Percentiles rank a stretch among this genome's conserved stretches.
Conservation (phyloP, 2,797 vertebrate species). For the Salmo trutta region DNA sequence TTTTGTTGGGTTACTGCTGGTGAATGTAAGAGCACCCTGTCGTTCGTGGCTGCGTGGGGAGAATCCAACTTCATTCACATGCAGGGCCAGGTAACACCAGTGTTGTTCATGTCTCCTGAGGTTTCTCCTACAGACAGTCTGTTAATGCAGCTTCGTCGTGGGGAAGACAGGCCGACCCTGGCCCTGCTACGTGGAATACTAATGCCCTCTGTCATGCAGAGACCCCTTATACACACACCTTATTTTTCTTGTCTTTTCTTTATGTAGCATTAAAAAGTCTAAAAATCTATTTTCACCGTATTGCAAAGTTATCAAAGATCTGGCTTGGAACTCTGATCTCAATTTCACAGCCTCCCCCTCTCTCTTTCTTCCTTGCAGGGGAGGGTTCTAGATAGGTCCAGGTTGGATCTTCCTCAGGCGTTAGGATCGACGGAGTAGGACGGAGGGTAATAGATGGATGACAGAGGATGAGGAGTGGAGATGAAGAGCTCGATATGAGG, state of each 20-base stretch:
- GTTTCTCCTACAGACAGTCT: conserved; percentile 37
- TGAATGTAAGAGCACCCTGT: conserved; percentile 34
- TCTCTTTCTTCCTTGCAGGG: neutral
- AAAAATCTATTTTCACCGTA: conserved; percentile 26
- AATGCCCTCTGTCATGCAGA: conserved; percentile 41
- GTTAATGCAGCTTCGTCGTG: conserved; percentile 44
- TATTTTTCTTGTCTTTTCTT: neutral
- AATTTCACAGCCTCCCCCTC: conserved; percentile 23
- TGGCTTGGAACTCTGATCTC: conserved; percentile 33
- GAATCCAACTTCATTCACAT: conserved; percentile 45
- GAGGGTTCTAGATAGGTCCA: neutral
- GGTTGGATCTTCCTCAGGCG: conserved; percentile 9
- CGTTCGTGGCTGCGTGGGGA: conserved; percentile 19
- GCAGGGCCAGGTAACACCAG: conserved; percentile 41
- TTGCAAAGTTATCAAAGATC: conserved; percentile 37
- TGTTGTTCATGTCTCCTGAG: conserved; percentile 38
- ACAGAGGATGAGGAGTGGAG: conserved; percentile 7
- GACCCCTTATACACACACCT: conserved; percentile 1
- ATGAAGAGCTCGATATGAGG: conserved; percentile 40
- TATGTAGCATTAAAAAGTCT: conserved; percentile 14
- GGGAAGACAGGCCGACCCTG: conserved; percentile 8
- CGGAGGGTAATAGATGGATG: conserved; percentile 11
- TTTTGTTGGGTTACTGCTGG: conserved; percentile 9
- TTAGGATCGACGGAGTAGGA: neutral
- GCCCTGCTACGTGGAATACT: conserved; percentile 49